Base-by-base conservation (phyloP, 2,113 vertebrate genomes). In the Anolis sagrei region DNA sequence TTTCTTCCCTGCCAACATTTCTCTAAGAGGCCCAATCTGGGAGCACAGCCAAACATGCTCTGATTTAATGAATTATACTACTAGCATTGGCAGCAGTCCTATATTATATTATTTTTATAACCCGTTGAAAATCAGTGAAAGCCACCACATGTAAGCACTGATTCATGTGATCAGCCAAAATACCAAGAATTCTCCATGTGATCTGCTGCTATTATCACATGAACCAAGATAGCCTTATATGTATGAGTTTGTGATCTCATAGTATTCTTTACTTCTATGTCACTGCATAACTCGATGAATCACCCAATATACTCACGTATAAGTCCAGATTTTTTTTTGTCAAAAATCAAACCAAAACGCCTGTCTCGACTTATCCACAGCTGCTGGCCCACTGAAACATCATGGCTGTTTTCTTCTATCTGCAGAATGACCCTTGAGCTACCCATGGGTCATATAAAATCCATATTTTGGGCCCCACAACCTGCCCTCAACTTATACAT, bases 1-100 rank as follows among this genome's bases (percentile, higher is more conserved):
- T 2, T 79, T 27, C 69, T 54, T 77, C 13, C 16, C 7, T 82
- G 44, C 76, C 9, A 78, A 44, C 84, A 80, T 77, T n/a, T 32
- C 19, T 13, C 7, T 81, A 11, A 27, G 7, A 75, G 34, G 4
- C 23, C 27, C 70, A 58, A 8, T 58, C 75, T 44, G 83, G 80
- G 78, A n/a, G 0, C 27, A 87, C 25, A 69, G 36, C 62, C 3
- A 4, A 62, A 62, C 58, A 58, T 73, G 36, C 75, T 89, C 84
- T 85, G 1, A 16, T 79, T 88, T 27, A 61, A 36, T 87, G 19
- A 84, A 79, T 86, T 89, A 82, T 80, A 21, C 76, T 54, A 54
- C 27, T 4, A 89, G 64, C 18, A 25, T 27, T 3, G 81, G 81
- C 70, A 64, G 34, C 72, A 64, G 72, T 82, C 80, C 80, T 58